These are phyloP conservation scores for Chloroclysta siterata DNA, from an alignment of 2,888 invertebrate genomes.

Conservation along the genomic window DNA sequence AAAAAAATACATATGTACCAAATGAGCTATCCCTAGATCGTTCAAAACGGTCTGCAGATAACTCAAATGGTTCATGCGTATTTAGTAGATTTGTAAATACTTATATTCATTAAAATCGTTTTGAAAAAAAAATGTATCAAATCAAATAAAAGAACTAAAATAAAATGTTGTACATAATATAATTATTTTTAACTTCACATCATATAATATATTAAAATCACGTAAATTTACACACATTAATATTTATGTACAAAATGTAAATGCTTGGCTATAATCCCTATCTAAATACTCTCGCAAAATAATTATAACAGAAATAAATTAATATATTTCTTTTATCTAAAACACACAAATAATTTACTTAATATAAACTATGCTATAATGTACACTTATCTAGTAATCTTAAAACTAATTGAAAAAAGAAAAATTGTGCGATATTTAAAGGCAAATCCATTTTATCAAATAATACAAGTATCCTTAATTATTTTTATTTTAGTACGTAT, in stretches of 20 bases:
- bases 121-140: background rate
- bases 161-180: conserved; percentile 51
- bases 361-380: conserved; percentile 32
- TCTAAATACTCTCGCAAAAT: conserved; percentile 47
- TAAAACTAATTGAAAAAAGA: conserved; percentile 21
- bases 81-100: too few relatives aligned
- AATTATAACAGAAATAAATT: conserved; percentile 40
- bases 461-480: conserved; percentile 1
- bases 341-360: conserved; percentile 42
- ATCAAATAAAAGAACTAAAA: conserved; percentile 40
- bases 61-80: too few relatives aligned
- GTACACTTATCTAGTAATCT: conserved; percentile 34
- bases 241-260: conserved; percentile 46
- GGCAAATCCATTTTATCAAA: conserved; percentile 12
- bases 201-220: conserved; percentile 52
- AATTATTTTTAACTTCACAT: conserved; percentile 63
- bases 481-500: conserved; percentile 1
- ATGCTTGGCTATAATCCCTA: conserved; percentile 48
- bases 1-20: too few relatives aligned
- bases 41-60: too few relatives aligned
- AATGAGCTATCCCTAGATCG: too few relatives aligned
- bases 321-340: conserved; percentile 39
- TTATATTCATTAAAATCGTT: too few relatives aligned
- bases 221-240: conserved; percentile 49
- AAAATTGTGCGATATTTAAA: conserved; percentile 36